A percentile compares a stretch with the other conserved stretches of the same genome.
Evolutionary conservation across 2,113 vertebrate species (phyloP).

Genomic region (Globicephala melas): DNA sequence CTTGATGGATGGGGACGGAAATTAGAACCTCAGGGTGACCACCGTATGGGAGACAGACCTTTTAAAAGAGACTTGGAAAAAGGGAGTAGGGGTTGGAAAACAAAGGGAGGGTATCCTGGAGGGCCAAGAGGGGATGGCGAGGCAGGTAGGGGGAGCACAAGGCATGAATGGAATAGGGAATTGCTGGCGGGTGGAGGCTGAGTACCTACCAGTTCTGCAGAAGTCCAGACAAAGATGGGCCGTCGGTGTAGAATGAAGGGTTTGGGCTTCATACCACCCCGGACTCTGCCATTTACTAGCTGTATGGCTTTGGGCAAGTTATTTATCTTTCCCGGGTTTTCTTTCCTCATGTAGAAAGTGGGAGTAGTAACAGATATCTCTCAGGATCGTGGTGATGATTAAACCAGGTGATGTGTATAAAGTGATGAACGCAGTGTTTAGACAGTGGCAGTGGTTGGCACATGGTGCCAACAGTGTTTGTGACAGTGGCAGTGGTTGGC

Average conservation of each 20-base stretch:
- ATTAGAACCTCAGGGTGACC: background rate
- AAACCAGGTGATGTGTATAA: no score
- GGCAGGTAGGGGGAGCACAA: no score
- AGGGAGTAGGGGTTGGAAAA: background rate
- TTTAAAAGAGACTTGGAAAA: background rate
- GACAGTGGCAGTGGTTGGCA: background rate
- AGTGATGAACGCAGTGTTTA: background rate
- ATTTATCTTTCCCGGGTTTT: background rate
- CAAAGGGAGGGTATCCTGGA: background rate
- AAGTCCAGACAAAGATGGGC: rapidly evolving
- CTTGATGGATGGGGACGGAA: background rate
- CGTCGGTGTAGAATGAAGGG: background rate
- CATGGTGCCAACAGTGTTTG: background rate
- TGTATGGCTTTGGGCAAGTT: background rate
- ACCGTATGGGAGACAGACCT: background rate
- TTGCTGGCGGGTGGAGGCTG: background rate
- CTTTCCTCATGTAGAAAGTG: background rate
- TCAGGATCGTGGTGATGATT: background rate
- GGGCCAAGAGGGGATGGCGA: background rate
- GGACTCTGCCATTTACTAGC: background rate
- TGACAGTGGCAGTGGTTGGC: background rate
- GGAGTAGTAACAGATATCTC: background rate
- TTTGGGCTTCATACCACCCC: background rate
- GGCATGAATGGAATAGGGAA: rapidly evolving
- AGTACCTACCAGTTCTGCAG: background rate